phyloP scores from a whole-genome alignment of 92 coral and sea anemone genomes.

The Parazoanthus atlanticus region DNA sequence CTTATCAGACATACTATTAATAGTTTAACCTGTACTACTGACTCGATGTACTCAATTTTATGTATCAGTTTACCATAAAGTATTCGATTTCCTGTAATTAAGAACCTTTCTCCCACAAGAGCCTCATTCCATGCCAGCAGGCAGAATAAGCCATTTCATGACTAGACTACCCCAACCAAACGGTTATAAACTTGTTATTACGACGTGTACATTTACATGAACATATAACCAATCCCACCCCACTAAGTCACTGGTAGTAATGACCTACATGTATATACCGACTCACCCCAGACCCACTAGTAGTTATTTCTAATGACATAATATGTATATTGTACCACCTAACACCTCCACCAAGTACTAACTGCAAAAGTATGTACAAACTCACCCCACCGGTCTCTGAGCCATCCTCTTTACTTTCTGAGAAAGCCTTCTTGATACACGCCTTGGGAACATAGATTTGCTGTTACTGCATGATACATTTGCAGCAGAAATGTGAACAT shows the following conservation, averaged over 20 bases:
- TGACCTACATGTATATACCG: no score
- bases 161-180: no score
- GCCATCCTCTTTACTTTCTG: constrained; percentile 43
- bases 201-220: no score
- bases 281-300: no score
- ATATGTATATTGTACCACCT: no score
- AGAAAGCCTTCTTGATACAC: constrained; percentile 36
- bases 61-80: not conserved
- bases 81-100: not conserved
- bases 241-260: no score
- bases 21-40: not conserved
- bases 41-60: not conserved
- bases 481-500: not conserved
- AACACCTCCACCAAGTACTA: not conserved
- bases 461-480: not conserved
- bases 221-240: no score
- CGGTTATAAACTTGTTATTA: no score
- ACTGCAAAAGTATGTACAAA: not conserved
- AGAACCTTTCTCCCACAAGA: not conserved
- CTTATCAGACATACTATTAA: not conserved
- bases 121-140: no score
- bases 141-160: no score
- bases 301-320: no score
- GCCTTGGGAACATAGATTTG: not conserved
- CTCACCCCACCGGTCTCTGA: constrained; percentile 32